Conservation (phyloP, 1,140 invertebrate genomes). For the Callitettix versicolor region DNA sequence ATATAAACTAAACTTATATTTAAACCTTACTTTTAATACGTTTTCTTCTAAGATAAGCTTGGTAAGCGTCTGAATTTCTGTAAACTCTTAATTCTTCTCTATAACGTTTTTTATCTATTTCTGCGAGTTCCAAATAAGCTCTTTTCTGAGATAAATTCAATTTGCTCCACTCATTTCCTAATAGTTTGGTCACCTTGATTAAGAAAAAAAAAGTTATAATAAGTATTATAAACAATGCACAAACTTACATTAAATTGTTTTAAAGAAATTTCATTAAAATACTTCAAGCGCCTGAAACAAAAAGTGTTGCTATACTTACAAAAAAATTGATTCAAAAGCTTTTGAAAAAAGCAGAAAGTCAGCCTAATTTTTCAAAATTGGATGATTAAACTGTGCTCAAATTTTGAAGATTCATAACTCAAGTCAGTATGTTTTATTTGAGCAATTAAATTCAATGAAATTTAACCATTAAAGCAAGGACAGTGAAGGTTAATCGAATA, state of each 20-base stretch:
- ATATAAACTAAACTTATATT: background rate
- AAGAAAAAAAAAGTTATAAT: conserved; percentile 11
- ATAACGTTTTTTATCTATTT: conserved; percentile 44
- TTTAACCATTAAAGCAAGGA: too few relatives aligned
- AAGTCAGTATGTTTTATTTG: too few relatives aligned
- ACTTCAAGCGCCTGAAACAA: too few relatives aligned
- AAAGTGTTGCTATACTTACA: too few relatives aligned
- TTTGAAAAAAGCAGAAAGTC: too few relatives aligned
- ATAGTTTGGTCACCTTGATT: conserved; percentile 42
- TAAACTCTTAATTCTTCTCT: conserved; percentile 44
- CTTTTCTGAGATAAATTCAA: conserved; percentile 40
- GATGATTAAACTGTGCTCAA: too few relatives aligned
- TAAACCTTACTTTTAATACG: conserved; percentile 32
- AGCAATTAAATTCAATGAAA: too few relatives aligned
- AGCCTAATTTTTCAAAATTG: too few relatives aligned
- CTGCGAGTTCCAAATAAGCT: conserved; percentile 42
- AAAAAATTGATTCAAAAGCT: too few relatives aligned
- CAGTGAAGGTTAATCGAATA: too few relatives aligned
- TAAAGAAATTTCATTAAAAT: background rate
- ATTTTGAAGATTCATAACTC: too few relatives aligned
- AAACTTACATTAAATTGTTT: background rate
- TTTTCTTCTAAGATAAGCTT: conserved; percentile 41
- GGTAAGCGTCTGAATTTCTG: conserved; percentile 43
- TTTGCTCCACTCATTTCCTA: conserved; percentile 46
- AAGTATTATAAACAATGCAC: background rate